Evolutionary conservation across 2,797 vertebrate species (phyloP).

Genomic region (Champsocephalus esox): DNA sequence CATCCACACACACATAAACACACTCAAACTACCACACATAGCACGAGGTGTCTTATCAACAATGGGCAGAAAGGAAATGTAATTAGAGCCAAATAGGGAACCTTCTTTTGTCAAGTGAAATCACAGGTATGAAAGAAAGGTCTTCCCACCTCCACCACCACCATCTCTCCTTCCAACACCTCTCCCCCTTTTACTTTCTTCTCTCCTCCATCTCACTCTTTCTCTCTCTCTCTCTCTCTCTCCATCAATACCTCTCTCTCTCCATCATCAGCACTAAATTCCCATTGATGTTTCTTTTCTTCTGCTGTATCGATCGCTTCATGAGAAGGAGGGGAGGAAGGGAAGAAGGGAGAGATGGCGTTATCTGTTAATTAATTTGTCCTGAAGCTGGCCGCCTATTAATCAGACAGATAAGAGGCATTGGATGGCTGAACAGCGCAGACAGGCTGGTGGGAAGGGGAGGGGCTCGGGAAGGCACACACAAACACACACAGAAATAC

Average conservation of each 20-base stretch:
- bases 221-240: constrained; percentile 22
- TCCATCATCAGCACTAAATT: constrained; percentile 99
- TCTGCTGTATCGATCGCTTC: constrained; percentile 98
- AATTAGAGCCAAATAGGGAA: constrained; percentile 81
- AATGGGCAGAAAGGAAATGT: constrained; percentile 79
- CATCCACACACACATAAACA: constrained; percentile 39
- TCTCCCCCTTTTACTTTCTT: constrained; percentile 64
- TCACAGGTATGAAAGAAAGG: constrained; percentile 92
- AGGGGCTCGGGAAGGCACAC: constrained; percentile 28
- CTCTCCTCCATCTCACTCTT: constrained; percentile 62
- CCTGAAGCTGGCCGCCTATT: constrained; percentile 99
- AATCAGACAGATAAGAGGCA: constrained; percentile 99
- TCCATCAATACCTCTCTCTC: constrained; percentile 80
- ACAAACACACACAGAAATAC: constrained; percentile 46
- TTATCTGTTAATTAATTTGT: constrained; percentile 99
- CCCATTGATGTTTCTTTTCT: constrained; percentile 99
- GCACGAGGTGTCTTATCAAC: constrained; percentile 75
- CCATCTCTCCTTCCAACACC: constrained; percentile 41
- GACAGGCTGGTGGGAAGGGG: constrained; percentile 88
- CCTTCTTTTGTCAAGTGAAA: constrained; percentile 87
- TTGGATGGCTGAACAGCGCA: constrained; percentile 97
- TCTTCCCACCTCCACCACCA: constrained; percentile 63
- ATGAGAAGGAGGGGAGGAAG: constrained; percentile 99
- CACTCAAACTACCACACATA: constrained; percentile 50
- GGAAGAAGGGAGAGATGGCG: constrained; percentile 82